A percentile compares a stretch with the other conserved stretches of the same genome.
phyloP scores from a whole-genome alignment of 2,113 vertebrate genomes.

The Triplophysa tibetana region DNA sequence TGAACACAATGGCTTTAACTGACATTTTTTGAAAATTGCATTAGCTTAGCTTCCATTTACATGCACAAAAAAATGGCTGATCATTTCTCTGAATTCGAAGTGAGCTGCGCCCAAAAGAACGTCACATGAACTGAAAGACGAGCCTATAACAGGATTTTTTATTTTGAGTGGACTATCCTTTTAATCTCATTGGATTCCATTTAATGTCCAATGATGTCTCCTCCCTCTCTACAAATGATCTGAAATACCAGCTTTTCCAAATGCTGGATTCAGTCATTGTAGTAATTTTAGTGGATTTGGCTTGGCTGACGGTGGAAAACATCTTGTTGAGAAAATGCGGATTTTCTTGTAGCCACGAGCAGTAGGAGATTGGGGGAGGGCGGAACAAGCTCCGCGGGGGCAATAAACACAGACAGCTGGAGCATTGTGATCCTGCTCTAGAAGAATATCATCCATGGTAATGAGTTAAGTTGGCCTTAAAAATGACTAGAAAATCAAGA shows the following conservation, averaged over 20 bases:
- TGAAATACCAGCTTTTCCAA: not conserved
- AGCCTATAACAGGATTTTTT: no score
- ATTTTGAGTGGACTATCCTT: no score
- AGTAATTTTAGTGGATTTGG: not conserved
- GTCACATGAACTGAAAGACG: no score
- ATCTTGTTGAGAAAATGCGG: conserved; percentile 44
- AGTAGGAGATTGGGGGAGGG: conserved; percentile 31
- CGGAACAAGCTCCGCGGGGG: conserved; percentile 41
- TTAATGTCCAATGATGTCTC: no score
- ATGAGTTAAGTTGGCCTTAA: conserved; percentile 39
- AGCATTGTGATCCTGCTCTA: conserved; percentile 38
- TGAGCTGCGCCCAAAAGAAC: no score
- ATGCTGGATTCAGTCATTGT: not conserved
- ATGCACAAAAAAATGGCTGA: no score
- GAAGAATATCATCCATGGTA: conserved; percentile 49
- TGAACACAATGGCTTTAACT: no score
- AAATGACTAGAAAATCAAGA: conserved; percentile 40
- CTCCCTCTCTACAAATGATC: no score
- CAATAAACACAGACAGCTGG: conserved; percentile 53
- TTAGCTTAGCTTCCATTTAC: no score
- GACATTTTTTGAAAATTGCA: no score
- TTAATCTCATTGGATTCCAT: no score
- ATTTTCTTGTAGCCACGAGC: conserved; percentile 32
- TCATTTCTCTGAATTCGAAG: no score
- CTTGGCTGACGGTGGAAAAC: not conserved